A percentile compares a stretch with the other conserved stretches of the same genome.
These are phyloP conservation scores for Copidosoma aretas DNA, from an alignment of 2,888 invertebrate genomes.

Conservation along the genomic window DNA sequence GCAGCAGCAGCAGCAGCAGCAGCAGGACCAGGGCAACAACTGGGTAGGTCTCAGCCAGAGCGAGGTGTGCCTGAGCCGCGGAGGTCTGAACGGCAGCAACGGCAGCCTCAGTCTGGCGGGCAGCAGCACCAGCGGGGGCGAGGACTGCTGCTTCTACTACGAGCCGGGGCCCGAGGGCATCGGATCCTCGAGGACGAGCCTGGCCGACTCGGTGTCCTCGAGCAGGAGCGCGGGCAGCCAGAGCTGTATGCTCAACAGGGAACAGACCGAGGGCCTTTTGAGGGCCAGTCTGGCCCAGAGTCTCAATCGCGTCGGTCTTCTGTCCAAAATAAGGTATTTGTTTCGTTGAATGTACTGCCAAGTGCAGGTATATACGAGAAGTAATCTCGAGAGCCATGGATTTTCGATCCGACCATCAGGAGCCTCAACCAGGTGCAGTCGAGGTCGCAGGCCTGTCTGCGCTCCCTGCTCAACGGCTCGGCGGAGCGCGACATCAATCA, in stretches of 20 bases:
- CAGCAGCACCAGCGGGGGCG: conserved; percentile 52
- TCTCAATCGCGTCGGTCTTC: conserved; percentile 50
- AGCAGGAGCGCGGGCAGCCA: conserved; percentile 52
- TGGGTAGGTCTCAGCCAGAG: conserved; percentile 60
- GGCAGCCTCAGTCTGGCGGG: conserved; percentile 54
- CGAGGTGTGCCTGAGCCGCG: conserved; percentile 61
- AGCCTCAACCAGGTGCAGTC: conserved; percentile 59
- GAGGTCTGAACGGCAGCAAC: conserved; percentile 50
- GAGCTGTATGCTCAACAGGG: conserved; percentile 58
- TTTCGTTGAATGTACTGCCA: too few species aligned
- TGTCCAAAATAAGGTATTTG: conserved; percentile 56
- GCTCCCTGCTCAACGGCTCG: conserved; percentile 34
- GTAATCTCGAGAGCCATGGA: too few species aligned
- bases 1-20: conserved; percentile 30
- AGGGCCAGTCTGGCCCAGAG: conserved; percentile 55
- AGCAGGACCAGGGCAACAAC: conserved; percentile 28
- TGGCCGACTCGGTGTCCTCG: conserved; percentile 44
- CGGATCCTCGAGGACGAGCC: conserved; percentile 41
- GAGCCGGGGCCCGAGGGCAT: conserved; percentile 52
- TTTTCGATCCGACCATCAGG: too few species aligned
- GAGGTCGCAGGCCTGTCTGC: conserved; percentile 55
- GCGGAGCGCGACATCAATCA: conserved; percentile 21
- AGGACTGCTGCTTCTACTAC: conserved; percentile 27
- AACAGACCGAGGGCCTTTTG: conserved; percentile 59
- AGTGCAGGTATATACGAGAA: too few species aligned